Conservation (phyloP, 2,888 invertebrate genomes). For the Lithosia quadra region DNA sequence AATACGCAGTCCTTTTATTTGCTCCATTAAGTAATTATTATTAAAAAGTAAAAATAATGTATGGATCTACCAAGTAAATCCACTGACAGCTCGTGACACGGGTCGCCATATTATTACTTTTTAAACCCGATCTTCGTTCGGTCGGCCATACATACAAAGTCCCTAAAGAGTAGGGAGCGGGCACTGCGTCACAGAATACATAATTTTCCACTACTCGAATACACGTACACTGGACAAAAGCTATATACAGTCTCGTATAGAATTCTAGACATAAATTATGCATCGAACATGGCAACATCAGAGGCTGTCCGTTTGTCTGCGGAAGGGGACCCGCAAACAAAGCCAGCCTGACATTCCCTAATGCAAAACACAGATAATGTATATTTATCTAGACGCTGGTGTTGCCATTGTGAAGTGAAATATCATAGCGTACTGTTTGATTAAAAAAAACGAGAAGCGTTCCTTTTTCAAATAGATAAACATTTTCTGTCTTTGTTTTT, state of each 20-base stretch:
- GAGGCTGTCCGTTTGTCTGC: slow-evolving; percentile 10
- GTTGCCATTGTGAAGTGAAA: neutral
- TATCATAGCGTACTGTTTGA: neutral
- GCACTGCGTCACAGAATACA: neutral
- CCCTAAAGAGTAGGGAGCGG: slow-evolving; percentile 1
- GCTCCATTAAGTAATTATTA: neutral
- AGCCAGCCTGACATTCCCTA: slow-evolving; percentile 6
- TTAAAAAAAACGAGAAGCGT: neutral
- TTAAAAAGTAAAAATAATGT: neutral
- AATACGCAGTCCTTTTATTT: neutral
- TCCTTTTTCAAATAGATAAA: too few species aligned
- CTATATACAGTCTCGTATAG: neutral
- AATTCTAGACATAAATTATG: slow-evolving; percentile 16
- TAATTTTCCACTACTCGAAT: neutral
- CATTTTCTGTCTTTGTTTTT: too few species aligned
- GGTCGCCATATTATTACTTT: slow-evolving; percentile 11
- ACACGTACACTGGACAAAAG: slow-evolving; percentile 8
- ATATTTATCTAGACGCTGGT: neutral
- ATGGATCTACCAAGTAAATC: neutral
- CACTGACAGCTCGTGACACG: slow-evolving; percentile 17
- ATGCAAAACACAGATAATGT: neutral
- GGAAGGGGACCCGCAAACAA: slow-evolving; percentile 14
- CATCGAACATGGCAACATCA: slow-evolving; percentile 11
- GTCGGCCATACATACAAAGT: neutral
- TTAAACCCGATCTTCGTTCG: neutral